phyloP scores from a whole-genome alignment of 2,888 invertebrate species.

The Lasioglossum malachurum region DNA sequence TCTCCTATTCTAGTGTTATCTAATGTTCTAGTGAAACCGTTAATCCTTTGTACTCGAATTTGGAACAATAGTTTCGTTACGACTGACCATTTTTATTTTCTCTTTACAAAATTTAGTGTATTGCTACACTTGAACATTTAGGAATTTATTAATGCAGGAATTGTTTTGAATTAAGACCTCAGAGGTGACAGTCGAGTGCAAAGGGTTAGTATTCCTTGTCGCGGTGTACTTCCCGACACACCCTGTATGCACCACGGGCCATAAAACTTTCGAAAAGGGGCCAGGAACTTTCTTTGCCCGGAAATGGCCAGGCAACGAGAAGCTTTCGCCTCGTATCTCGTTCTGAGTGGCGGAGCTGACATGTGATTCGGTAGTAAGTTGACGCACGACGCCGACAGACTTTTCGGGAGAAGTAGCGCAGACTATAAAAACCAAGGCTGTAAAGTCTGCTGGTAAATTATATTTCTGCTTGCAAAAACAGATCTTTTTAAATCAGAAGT shows the following conservation, averaged over 20 bases:
- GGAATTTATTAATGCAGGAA: too few species aligned
- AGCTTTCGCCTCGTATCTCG: conserved; percentile 32
- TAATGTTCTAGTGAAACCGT: too few species aligned
- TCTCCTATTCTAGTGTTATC: too few species aligned
- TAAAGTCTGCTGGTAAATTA: neutral
- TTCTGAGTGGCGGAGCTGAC: neutral
- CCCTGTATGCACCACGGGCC: neutral
- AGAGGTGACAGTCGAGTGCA: too few species aligned
- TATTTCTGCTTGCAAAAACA: neutral
- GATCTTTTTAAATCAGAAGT: neutral
- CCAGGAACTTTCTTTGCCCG: conserved; percentile 23
- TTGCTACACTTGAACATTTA: too few species aligned
- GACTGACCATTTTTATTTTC: too few species aligned
- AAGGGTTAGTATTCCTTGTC: neutral
- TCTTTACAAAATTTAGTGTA: too few species aligned
- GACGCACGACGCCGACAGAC: neutral
- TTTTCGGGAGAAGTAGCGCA: neutral
- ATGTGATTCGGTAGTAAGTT: neutral
- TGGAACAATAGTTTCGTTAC: too few species aligned
- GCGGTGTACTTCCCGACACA: neutral
- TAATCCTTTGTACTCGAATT: too few species aligned
- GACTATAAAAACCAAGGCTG: neutral
- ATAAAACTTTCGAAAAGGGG: conserved; percentile 25
- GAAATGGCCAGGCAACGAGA: conserved; percentile 17
- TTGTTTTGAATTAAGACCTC: too few species aligned